These are phyloP conservation scores for Ernsta delagoae DNA, from an alignment of 2,888 invertebrate species.

Conservation along the genomic window DNA sequence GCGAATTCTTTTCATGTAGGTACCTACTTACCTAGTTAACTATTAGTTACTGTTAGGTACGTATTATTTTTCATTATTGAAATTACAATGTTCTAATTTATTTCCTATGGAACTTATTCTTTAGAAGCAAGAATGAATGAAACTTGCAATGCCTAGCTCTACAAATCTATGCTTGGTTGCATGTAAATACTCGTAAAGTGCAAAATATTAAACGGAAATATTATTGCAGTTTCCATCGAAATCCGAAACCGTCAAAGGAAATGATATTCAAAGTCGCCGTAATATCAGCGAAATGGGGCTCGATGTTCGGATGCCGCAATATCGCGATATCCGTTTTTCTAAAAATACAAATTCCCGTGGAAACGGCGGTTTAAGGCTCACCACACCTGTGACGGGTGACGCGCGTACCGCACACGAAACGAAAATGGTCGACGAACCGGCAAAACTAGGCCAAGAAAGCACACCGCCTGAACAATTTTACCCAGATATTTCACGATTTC, in stretches of 20 bases:
- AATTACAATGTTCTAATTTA: background rate
- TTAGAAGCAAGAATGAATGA: no score
- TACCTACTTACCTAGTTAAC: no score
- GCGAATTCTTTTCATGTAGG: background rate
- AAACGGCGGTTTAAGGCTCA: slow-evolving; percentile 63
- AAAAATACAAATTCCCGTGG: slow-evolving; percentile 41
- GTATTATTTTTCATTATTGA: background rate
- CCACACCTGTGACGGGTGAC: slow-evolving; percentile 67
- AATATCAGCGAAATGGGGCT: slow-evolving; percentile 24
- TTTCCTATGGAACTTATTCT: no score
- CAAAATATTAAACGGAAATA: background rate
- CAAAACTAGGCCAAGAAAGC: slow-evolving; percentile 76
- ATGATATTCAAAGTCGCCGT: slow-evolving; percentile 25
- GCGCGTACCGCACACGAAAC: slow-evolving; percentile 43
- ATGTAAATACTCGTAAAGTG: background rate
- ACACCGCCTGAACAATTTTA: slow-evolving; percentile 62
- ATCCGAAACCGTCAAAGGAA: slow-evolving; percentile 19
- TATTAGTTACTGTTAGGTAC: background rate
- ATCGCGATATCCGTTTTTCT: slow-evolving; percentile 27
- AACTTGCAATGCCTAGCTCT: no score
- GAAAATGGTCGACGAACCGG: slow-evolving; percentile 62
- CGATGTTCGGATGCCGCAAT: slow-evolving; percentile 27
- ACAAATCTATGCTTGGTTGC: no score
- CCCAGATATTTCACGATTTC: slow-evolving; percentile 49
- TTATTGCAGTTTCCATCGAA: slow-evolving; percentile 13